Base-by-base conservation (phyloP, 2,888 invertebrate species). In the Noctua pronuba region DNA sequence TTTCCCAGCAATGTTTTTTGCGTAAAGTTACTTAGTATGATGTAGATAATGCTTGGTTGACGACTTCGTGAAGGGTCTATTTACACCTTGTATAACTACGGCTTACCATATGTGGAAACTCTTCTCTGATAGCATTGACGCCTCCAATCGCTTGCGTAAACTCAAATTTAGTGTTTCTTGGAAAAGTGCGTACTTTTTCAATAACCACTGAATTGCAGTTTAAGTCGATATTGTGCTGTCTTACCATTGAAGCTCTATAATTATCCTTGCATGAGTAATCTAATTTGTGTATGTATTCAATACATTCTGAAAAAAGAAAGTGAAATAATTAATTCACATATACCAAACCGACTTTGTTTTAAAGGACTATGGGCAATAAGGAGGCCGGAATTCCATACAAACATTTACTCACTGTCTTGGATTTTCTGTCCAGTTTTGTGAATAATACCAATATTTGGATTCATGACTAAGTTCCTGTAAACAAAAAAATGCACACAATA, bases 61-160 rank as follows among this genome's bases (percentile, higher is more conserved):
- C 7, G 7, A 7, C 4, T 38, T 38, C 38, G 38, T 38, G 38
- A 38, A 38, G 73, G 67, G n/a, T n/a, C n/a, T n/a, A n/a, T n/a
- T n/a, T n/a, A n/a, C n/a, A n/a, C n/a, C n/a, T n/a, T n/a, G n/a
- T n/a, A 0, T 55, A n/a, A n/a, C 11, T n/a, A 13, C n/a, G n/a
- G 3, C 46, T 46, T 46, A 67, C 67, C 75, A 75, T 75, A 16
- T 75, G 75, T 18, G 75, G 75, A 64, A 75, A 75, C 35, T 75
- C 75, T 62, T 62, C 38, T 52, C 75, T 75, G 0, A 1, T 1
- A 18, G 75, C 75, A 75, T 75, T 0, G 7, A 11, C 24, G 3
- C 75, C 75, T 21, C n/a, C n/a, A n/a, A n/a, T n/a, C n/a, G n/a
- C n/a, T n/a, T n/a, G n/a, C n/a, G n/a, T n/a, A n/a, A n/a, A n/a